Conservation (phyloP, 2,888 invertebrate species). For the Plutella xylostella region DNA sequence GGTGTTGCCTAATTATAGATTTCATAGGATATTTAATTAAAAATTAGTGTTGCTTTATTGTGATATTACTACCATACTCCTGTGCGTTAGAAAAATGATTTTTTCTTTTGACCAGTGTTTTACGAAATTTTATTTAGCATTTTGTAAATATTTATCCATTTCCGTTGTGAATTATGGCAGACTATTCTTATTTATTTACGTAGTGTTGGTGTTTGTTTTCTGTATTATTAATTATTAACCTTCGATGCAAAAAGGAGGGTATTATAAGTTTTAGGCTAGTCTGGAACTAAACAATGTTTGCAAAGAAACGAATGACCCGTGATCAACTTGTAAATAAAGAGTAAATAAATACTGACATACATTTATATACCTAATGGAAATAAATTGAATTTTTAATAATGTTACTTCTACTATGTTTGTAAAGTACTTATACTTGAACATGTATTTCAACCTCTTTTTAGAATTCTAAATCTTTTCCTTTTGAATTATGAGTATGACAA, state of each 20-base stretch:
- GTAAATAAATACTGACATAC: conserved; percentile 13
- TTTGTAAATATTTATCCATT: too few relatives aligned
- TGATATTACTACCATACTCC: not conserved
- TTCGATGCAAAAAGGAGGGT: too few relatives aligned
- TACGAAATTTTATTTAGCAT: not conserved
- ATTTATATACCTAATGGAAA: conserved; percentile 7
- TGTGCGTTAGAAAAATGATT: not conserved
- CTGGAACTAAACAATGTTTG: conserved; percentile 54
- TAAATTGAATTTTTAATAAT: conserved; percentile 23
- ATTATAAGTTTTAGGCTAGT: conserved; percentile 36
- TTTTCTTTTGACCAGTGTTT: conserved; percentile 4
- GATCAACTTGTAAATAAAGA: conserved; percentile 46
- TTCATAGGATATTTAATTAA: not conserved
- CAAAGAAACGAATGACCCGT: conserved; percentile 52
- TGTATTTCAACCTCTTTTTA: too few relatives aligned
- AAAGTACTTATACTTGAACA: too few relatives aligned
- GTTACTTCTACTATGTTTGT: conserved; percentile 18
- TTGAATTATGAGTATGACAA: too few relatives aligned
- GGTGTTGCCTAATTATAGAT: too few relatives aligned
- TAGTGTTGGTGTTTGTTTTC: conserved; percentile 3
- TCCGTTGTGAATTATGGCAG: conserved; percentile 9
- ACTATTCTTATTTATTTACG: not conserved
- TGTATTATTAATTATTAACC: conserved; percentile 10
- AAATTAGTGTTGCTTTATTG: conserved; percentile 3
- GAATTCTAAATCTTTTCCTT: too few relatives aligned